phyloP scores from a whole-genome alignment of 2,113 vertebrate species.

The Pedetes capensis region DNA sequence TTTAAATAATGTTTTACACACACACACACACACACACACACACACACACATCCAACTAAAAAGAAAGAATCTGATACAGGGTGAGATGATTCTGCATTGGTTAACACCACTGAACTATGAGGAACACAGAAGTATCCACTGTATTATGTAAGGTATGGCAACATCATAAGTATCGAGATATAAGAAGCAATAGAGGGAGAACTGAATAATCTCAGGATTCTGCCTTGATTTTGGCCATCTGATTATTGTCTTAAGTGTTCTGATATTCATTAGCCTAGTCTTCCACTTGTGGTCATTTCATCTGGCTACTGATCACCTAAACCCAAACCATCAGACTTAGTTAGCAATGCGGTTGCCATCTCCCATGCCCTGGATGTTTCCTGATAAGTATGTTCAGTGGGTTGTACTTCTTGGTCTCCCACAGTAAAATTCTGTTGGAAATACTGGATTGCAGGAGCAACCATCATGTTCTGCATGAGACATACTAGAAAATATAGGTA shows the following conservation, averaged over 20 bases:
- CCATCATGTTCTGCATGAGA: not conserved
- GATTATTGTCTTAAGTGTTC: too few species aligned
- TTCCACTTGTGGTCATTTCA: not conserved
- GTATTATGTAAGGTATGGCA: not conserved
- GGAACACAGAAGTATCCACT: not conserved
- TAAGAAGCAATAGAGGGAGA: not conserved
- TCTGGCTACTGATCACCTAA: not conserved
- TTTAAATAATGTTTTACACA: not conserved
- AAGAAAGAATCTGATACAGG: not conserved
- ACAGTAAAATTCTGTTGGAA: not conserved
- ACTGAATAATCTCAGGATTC: too few species aligned
- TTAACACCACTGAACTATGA: not conserved
- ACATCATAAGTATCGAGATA: not conserved
- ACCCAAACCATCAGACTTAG: not conserved
- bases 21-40: too few species aligned
- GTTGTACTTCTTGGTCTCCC: constrained; percentile 9
- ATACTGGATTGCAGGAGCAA: not conserved
- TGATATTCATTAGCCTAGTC: not conserved
- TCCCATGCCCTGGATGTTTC: not conserved
- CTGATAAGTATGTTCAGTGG: constrained; percentile 12
- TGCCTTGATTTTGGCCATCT: not conserved
- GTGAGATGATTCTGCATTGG: not conserved
- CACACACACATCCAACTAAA: too few species aligned
- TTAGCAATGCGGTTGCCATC: not conserved
- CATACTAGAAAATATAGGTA: too few species aligned